Evolutionary conservation across 23 tunicate genomes (phyloP).

Genomic region (Botrylloides violaceus): DNA sequence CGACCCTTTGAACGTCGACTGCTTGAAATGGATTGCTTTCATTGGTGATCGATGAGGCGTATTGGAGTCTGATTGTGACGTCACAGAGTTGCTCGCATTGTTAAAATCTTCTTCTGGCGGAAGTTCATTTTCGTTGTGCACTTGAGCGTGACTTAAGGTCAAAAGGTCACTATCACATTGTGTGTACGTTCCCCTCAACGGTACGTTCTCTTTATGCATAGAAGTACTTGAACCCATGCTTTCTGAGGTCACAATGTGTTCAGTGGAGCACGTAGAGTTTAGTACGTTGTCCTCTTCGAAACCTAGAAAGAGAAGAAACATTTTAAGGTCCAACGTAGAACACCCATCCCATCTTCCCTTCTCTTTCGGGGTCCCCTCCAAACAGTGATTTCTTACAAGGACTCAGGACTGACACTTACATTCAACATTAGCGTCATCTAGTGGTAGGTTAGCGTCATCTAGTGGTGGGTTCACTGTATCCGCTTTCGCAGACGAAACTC

Average conservation of each 20-base stretch:
- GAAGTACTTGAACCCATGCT: slow-evolving; percentile 26
- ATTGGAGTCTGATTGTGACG: background rate
- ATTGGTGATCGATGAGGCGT: slow-evolving; percentile 14
- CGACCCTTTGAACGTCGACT: slow-evolving; percentile 4
- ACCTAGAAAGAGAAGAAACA: slow-evolving; percentile 4
- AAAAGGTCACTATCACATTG: background rate
- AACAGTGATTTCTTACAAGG: too few relatives aligned
- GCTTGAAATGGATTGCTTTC: slow-evolving; percentile 11
- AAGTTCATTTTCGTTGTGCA: slow-evolving; percentile 4
- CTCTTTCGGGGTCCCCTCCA: too few relatives aligned
- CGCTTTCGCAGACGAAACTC: slow-evolving; percentile 15
- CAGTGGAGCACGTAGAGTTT: background rate
- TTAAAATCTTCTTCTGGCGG: background rate
- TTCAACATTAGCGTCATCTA: background rate
- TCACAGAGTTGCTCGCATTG: background rate
- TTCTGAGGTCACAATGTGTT: background rate
- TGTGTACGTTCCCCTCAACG: background rate
- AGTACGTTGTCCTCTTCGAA: background rate
- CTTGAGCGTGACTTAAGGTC: slow-evolving; percentile 19
- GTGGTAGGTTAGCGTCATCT: background rate
- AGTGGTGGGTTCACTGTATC: slow-evolving; percentile 7
- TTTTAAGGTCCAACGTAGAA: background rate
- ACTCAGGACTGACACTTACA: background rate
- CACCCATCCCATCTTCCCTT: too few relatives aligned
- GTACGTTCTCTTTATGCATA: background rate